Percentiles rank a stretch among this genome's conserved stretches.
These are phyloP conservation scores for Pachymerium ferrugineum DNA, from an alignment of 2,888 invertebrate genomes.

Conservation along the genomic window DNA sequence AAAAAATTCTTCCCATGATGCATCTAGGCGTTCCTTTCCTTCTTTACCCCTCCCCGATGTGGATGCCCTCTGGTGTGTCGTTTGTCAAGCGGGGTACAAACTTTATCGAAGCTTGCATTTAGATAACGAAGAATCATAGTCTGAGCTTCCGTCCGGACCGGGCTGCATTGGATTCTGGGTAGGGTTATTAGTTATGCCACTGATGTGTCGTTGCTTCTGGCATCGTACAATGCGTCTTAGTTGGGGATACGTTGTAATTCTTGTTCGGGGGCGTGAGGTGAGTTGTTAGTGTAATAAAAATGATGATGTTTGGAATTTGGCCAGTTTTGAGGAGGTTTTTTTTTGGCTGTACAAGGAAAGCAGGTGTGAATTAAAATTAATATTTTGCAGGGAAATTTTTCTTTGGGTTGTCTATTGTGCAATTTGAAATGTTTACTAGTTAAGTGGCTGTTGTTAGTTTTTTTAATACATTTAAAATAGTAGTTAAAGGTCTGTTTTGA, in stretches of 20 bases:
- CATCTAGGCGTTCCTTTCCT: background rate
- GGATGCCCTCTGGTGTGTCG: slow-evolving; percentile 12
- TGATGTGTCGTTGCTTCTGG: background rate
- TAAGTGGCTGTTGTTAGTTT: no score
- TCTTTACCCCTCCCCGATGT: background rate
- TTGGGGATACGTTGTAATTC: background rate
- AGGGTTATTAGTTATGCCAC: slow-evolving; percentile 14
- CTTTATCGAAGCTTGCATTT: slow-evolving; percentile 19
- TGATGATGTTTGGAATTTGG: background rate
- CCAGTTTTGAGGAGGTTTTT: background rate
- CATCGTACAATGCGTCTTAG: background rate
- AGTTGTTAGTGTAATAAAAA: background rate
- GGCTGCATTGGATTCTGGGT: background rate
- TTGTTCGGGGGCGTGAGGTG: background rate
- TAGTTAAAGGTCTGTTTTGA: no score
- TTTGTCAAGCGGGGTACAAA: slow-evolving; percentile 17
- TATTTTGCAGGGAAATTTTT: no score
- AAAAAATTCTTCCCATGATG: background rate
- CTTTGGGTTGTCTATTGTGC: no score
- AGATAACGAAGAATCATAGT: slow-evolving; percentile 19
- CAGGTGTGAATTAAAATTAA: background rate
- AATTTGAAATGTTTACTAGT: no score
- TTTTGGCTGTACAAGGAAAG: background rate
- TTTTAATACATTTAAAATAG: no score
- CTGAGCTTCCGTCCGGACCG: background rate